Base-by-base conservation (phyloP, 2,888 invertebrate species). In the Steinernema carpocapsae region DNA sequence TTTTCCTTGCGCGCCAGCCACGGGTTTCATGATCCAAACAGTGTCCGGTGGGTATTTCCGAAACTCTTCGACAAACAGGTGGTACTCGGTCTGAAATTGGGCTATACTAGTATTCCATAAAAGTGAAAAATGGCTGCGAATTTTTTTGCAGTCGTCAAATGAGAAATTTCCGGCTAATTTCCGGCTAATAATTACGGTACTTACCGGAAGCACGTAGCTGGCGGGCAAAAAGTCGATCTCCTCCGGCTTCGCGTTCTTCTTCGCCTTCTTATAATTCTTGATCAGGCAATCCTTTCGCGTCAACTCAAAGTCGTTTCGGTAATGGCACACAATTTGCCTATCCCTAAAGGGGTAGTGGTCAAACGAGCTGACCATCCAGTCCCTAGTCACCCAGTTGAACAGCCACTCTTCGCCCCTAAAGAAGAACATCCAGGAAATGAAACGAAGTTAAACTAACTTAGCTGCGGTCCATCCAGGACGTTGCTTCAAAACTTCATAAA, bases 1-100 rank as follows among this genome's bases (percentile, higher is more conserved):
- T 76, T 89, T 89, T 22, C 91, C 91, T 86, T 91, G 91, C 12
- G 91, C 91, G 43, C 91, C 91, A 1, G 90, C 90, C 0, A 90
- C 91, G 0, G 91, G 91, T 82, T 92, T 92, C 88, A 92, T 91
- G 71, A 77, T 92, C 91, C 91, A 91, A n/a, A 90, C 91, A 2
- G 89, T 89, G 12, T 91, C 90, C 0, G 79, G 72, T 0, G 89
- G 89, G 75, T 89, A 89, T 75, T 89, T 90, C 79, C 90, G 89
- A 82, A 91, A 91, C 82, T 91, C 91, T 81, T 91, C 91, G 70
- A 91, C 89, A 85, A 92, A 91, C 85, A 91, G 89, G 80, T 91
- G 90, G 80, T 91, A 91, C 77, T 92, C 91, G 51, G 88, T 89
- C 88, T 91, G 82, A 19, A 86, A 82, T 22, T n/a, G 26, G 71